These are phyloP conservation scores for Pammene aurita DNA, from an alignment of 2,888 invertebrate genomes.

Conservation along the genomic window DNA sequence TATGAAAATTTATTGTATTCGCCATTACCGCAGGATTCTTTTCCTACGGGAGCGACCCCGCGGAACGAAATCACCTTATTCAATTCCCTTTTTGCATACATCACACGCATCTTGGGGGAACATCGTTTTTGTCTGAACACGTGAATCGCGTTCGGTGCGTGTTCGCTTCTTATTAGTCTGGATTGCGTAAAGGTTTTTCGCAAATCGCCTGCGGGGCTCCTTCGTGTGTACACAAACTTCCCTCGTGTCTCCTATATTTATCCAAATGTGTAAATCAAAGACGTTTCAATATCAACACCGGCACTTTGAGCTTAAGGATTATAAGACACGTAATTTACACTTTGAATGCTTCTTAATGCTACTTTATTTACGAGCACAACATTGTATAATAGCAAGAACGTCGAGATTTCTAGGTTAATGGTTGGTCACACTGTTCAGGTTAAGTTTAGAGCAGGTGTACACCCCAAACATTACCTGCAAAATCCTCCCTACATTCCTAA, in stretches of 20 bases:
- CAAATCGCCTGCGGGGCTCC: constrained; percentile 63
- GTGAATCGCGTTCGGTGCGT: constrained; percentile 79
- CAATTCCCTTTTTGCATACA: constrained; percentile 84
- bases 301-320: constrained; percentile 29
- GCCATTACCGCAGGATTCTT: constrained; percentile 81
- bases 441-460: neutral
- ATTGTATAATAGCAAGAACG: too few species aligned
- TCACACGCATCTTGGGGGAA: constrained; percentile 77
- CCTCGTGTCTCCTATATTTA: constrained; percentile 45
- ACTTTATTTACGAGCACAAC: neutral
- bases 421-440: too few species aligned
- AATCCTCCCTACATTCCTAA: constrained; percentile 29
- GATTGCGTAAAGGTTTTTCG: constrained; percentile 75
- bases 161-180: constrained; percentile 80
- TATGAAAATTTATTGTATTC: constrained; percentile 84
- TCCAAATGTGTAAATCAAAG: constrained; percentile 40
- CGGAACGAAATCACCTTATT: constrained; percentile 83
- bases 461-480: constrained; percentile 5
- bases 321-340: constrained; percentile 6
- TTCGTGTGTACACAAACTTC: constrained; percentile 44
- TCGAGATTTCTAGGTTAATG: too few species aligned
- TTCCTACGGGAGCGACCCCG: constrained; percentile 79
- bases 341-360: neutral
- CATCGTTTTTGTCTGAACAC: constrained; percentile 79
- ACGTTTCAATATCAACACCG: constrained; percentile 28